These are phyloP conservation scores for Tetramorium simillimum DNA, from an alignment of 1,140 invertebrate genomes.

Conservation along the genomic window DNA sequence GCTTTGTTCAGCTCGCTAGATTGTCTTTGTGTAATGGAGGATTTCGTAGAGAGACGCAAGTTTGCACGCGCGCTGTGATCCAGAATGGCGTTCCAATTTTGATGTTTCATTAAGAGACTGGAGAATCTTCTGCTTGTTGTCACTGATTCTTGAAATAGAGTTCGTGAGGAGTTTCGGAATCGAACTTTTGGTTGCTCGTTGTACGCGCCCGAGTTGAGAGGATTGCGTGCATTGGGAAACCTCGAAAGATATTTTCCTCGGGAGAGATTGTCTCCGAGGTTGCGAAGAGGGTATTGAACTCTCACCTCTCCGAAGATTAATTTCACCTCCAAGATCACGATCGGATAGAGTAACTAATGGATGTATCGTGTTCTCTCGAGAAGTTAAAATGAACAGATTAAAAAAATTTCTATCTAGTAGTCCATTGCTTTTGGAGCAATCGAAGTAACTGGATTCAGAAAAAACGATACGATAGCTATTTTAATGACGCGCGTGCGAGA, in stretches of 20 bases:
- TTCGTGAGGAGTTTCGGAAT: constrained; percentile 43
- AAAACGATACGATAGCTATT: not conserved
- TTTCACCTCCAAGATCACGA: constrained; percentile 35
- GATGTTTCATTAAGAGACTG: constrained; percentile 39
- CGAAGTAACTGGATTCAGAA: not conserved
- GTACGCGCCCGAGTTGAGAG: constrained; percentile 8
- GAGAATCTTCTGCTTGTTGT: constrained; percentile 16
- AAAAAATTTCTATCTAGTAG: not conserved
- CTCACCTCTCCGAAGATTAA: constrained; percentile 37
- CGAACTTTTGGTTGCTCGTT: constrained; percentile 19
- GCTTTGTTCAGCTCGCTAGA: constrained; percentile 9
- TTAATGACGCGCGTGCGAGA: not conserved
- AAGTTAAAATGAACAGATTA: not conserved
- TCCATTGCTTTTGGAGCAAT: not conserved
- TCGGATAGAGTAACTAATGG: constrained; percentile 20
- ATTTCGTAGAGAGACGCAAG: not conserved
- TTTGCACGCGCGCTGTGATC: not conserved
- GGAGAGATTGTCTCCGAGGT: not conserved
- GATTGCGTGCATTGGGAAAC: constrained; percentile 42
- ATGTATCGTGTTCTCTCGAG: not conserved
- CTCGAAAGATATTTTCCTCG: constrained; percentile 50
- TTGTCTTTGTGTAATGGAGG: not conserved
- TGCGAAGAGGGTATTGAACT: constrained; percentile 31
- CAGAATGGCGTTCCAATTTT: not conserved
- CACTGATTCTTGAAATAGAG: constrained; percentile 44